Evolutionary conservation across 23 tunicate species (phyloP).

Genomic region (Botrylloides violaceus): DNA sequence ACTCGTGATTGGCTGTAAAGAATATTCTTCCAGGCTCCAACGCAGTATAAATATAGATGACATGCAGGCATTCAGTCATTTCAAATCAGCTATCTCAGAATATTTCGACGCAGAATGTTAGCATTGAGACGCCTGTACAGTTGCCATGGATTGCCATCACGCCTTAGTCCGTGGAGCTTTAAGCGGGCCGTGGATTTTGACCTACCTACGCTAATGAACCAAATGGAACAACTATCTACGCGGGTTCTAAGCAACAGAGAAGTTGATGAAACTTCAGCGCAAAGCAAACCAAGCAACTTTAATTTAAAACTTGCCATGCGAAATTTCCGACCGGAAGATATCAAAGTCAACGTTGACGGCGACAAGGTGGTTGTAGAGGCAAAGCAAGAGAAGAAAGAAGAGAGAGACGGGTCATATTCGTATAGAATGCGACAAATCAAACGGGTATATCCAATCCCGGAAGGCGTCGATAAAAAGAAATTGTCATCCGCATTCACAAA

Average conservation of each 20-base stretch:
- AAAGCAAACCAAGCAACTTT: not conserved
- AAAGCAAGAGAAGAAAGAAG: not conserved
- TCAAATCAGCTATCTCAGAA: too few relatives aligned
- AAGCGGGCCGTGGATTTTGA: too few relatives aligned
- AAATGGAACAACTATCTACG: not conserved
- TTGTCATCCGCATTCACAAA: not conserved
- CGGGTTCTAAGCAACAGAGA: not conserved
- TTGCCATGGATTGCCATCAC: too few relatives aligned
- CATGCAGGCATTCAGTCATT: too few relatives aligned
- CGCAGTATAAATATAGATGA: too few relatives aligned
- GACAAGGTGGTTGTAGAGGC: not conserved
- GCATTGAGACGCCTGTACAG: too few relatives aligned
- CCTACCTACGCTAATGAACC: too few relatives aligned
- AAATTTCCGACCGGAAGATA: not conserved
- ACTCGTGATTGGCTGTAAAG: too few relatives aligned
- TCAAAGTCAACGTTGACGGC: not conserved
- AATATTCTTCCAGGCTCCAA: too few relatives aligned
- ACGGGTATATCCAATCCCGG: not conserved
- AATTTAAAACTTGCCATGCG: not conserved
- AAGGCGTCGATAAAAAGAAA: not conserved
- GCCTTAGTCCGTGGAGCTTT: too few relatives aligned
- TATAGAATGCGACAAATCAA: not conserved
- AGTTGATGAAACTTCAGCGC: not conserved
- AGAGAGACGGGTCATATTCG: not conserved
- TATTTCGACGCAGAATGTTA: too few relatives aligned